Evolutionary conservation across 1,140 invertebrate genomes (phyloP).

Genomic region (Heliothis virescens): DNA sequence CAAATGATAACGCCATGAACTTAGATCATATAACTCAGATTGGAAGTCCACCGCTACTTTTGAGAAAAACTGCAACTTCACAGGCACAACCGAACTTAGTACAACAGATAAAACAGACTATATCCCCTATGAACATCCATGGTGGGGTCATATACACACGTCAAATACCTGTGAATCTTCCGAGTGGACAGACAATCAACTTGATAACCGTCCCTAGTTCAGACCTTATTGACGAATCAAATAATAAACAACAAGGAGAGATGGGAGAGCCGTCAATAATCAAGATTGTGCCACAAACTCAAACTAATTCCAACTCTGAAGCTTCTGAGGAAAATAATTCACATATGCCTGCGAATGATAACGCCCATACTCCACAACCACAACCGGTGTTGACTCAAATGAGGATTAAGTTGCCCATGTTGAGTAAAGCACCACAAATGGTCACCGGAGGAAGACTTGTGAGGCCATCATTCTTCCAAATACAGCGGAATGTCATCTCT

Average conservation of each 20-base stretch:
- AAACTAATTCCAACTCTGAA: conserved; percentile 61
- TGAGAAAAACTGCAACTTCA: conserved; percentile 76
- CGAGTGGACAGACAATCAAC: conserved; percentile 87
- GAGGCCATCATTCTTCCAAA: conserved; percentile 87
- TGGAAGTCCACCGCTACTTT: conserved; percentile 77
- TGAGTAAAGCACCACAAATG: conserved; percentile 83
- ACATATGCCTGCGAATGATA: conserved; percentile 63
- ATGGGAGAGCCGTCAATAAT: conserved; percentile 79
- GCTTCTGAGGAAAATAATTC: conserved; percentile 72
- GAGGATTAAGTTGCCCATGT: conserved; percentile 85
- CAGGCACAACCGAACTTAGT: conserved; percentile 76
- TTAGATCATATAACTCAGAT: conserved; percentile 80
- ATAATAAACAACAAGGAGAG: conserved; percentile 70
- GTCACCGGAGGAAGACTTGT: conserved; percentile 85
- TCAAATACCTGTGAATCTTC: conserved; percentile 87
- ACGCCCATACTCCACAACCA: conserved; percentile 65
- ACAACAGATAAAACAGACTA: conserved; percentile 82
- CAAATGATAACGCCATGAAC: conserved; percentile 70
- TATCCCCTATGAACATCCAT: conserved; percentile 85
- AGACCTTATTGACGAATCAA: conserved; percentile 77
- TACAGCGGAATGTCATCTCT: conserved; percentile 87
- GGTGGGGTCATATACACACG: conserved; percentile 88
- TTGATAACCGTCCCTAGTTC: conserved; percentile 86
- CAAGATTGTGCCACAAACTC: conserved; percentile 81
- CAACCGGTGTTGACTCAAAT: conserved; percentile 85